Percentiles rank a stretch among this genome's conserved stretches.
Evolutionary conservation across 2,113 vertebrate species (phyloP).

Genomic region (Zosterops japonicus): DNA sequence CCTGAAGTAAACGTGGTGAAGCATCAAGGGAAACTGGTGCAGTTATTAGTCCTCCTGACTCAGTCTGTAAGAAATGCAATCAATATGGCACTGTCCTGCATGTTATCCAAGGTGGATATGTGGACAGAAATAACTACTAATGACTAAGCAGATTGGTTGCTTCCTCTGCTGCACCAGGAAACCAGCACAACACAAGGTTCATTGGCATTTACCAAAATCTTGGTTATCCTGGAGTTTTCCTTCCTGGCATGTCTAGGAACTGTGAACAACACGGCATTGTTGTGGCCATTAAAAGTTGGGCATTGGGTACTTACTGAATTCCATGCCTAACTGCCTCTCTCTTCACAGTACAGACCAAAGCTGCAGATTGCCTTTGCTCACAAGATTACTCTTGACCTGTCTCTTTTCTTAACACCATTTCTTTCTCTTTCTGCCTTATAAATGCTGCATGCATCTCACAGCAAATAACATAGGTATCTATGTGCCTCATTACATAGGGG

Average conservation of each 20-base stretch:
- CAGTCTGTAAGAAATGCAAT: neutral
- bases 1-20: fast-evolving
- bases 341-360: neutral
- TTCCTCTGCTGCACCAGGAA: neutral
- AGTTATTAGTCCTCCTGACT: neutral
- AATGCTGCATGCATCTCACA: neutral
- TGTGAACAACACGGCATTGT: neutral
- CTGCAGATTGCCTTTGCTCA: neutral
- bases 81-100: neutral
- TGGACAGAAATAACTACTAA: neutral
- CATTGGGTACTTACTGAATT: neutral
- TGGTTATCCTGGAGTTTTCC: neutral
- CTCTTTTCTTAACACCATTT: neutral
- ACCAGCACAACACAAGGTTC: neutral
- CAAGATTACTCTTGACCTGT: neutral
- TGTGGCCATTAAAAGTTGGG: neutral
- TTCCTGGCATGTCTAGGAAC: neutral
- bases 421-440: neutral
- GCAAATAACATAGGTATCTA: neutral
- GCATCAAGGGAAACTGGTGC: neutral
- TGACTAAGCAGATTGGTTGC: neutral
- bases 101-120: neutral
- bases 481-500: neutral
- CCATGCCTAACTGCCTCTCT: neutral
- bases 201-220: neutral